phyloP scores from a whole-genome alignment of 2,888 invertebrate genomes.

The Alsophila aescularia region DNA sequence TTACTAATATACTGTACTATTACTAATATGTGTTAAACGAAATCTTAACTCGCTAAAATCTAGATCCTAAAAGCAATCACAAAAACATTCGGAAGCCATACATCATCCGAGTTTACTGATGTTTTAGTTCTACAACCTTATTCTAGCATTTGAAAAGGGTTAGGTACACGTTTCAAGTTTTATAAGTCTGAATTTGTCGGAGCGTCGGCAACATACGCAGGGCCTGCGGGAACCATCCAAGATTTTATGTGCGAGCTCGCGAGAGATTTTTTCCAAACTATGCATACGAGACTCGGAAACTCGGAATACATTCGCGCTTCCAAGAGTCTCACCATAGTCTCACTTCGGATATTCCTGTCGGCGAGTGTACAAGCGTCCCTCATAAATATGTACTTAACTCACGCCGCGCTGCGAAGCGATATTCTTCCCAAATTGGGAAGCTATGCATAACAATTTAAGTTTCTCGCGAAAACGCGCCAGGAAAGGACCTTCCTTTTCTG shows the following conservation, averaged over 20 bases:
- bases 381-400: slow-evolving; percentile 60
- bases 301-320: slow-evolving; percentile 41
- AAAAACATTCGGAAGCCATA: neutral
- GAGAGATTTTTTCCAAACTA: slow-evolving; percentile 66
- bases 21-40: no score
- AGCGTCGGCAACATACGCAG: slow-evolving; percentile 21
- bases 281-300: slow-evolving; percentile 59
- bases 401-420: slow-evolving; percentile 40
- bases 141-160: slow-evolving; percentile 22
- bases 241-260: slow-evolving; percentile 59
- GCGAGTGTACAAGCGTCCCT: slow-evolving; percentile 43
- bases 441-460: slow-evolving; percentile 50
- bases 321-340: slow-evolving; percentile 44
- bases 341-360: slow-evolving; percentile 44
- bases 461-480: slow-evolving; percentile 24
- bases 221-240: slow-evolving; percentile 56
- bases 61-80: neutral
- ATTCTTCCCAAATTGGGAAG: slow-evolving; percentile 50
- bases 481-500: slow-evolving; percentile 12
- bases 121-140: slow-evolving; percentile 19
- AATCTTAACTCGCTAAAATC: neutral
- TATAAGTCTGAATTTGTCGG: slow-evolving; percentile 39
- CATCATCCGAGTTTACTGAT: slow-evolving; percentile 19
- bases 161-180: slow-evolving; percentile 44
- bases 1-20: no score